These are phyloP conservation scores for Dermochelys coriacea DNA, from an alignment of 2,797 vertebrate species.

Conservation along the genomic window DNA sequence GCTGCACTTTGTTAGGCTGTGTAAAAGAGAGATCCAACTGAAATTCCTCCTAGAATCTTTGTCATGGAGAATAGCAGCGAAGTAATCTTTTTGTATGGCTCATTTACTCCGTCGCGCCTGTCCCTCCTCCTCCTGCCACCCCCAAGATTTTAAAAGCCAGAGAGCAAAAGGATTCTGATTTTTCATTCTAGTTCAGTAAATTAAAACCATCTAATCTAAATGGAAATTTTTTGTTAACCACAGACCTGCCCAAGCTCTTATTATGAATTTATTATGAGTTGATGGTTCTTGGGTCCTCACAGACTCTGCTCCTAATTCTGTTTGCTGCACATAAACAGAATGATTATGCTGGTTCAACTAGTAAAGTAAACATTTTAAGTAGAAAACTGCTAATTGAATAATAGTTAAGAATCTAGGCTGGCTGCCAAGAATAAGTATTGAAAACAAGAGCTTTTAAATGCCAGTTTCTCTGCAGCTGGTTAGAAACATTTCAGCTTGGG, in stretches of 20 bases:
- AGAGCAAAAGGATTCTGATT: background rate
- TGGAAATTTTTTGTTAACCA: background rate
- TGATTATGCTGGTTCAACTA: background rate
- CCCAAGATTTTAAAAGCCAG: background rate
- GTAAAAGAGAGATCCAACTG: background rate
- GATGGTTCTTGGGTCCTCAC: background rate
- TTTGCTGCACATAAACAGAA: background rate
- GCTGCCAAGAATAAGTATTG: background rate
- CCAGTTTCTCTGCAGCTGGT: background rate
- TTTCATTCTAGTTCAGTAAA: background rate
- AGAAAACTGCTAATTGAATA: conserved; percentile 11
- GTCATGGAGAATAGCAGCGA: background rate
- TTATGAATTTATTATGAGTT: background rate
- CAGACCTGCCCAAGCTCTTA: background rate
- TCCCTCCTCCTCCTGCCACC: background rate
- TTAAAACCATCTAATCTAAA: background rate
- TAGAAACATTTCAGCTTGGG: background rate
- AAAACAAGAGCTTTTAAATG: background rate
- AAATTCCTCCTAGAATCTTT: background rate
- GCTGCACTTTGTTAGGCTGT: background rate
- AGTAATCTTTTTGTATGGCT: background rate
- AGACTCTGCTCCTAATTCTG: background rate
- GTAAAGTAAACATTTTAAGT: background rate
- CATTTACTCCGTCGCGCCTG: background rate
- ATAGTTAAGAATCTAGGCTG: background rate